phyloP scores from a whole-genome alignment of 2,113 vertebrate genomes.

The Tachysurus vachellii region DNA sequence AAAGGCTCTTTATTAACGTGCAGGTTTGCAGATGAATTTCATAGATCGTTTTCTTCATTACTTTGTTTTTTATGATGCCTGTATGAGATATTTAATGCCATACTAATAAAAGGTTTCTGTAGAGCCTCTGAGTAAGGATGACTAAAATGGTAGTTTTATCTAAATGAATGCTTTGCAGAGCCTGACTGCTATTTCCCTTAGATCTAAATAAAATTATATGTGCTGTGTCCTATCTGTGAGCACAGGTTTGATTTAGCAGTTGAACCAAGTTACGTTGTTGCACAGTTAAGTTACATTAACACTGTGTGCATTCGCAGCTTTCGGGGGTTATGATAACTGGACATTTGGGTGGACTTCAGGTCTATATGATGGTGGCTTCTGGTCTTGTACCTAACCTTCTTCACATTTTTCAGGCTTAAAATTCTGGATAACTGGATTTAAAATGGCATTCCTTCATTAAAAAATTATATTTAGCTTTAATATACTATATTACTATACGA shows the following conservation, averaged over 20 bases:
- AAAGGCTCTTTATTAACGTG: not conserved
- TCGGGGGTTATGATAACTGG: not conserved
- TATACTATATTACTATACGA: not conserved
- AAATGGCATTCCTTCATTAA: not conserved
- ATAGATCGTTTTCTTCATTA: not conserved
- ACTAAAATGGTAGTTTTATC: not conserved
- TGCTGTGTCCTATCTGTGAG: not conserved
- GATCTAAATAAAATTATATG: not conserved
- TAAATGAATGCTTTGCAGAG: not conserved
- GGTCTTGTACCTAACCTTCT: not conserved
- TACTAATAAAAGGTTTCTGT: not conserved
- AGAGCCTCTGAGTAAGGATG: not conserved
- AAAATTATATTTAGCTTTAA: too few species aligned
- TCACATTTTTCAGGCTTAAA: not conserved
- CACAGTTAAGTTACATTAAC: not conserved
- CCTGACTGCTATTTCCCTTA: not conserved
- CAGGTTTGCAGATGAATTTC: not conserved
- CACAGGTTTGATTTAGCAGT: not conserved
- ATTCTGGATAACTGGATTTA: not conserved
- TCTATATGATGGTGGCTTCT: not conserved
- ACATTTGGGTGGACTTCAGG: not conserved
- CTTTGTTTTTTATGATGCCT: not conserved
- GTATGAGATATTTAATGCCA: not conserved
- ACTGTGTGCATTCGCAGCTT: not conserved
- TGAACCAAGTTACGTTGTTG: not conserved